These are phyloP conservation scores for Agrotis ipsilon DNA, from an alignment of 2,888 invertebrate species.

Conservation along the genomic window DNA sequence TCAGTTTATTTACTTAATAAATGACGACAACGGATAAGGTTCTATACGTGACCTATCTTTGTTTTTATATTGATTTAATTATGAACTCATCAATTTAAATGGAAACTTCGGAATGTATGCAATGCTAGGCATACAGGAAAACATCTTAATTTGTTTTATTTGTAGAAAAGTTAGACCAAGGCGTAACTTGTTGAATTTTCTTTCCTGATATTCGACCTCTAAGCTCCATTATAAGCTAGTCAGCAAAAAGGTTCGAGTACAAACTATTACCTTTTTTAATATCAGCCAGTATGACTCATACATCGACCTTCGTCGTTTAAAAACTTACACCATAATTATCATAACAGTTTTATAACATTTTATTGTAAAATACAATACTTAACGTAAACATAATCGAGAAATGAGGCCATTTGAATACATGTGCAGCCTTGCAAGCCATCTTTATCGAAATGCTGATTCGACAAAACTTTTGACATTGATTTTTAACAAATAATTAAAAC, in stretches of 20 bases:
- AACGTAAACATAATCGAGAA: slow-evolving; percentile 67
- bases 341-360: slow-evolving; percentile 35
- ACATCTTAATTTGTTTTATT: background rate
- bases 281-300: slow-evolving; percentile 16
- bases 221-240: background rate
- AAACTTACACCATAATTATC: slow-evolving; percentile 40
- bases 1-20: slow-evolving; percentile 8
- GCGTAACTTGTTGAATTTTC: background rate
- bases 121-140: slow-evolving; percentile 12
- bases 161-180: background rate
- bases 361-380: slow-evolving; percentile 57
- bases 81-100: slow-evolving; percentile 28
- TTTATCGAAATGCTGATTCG: slow-evolving; percentile 66
- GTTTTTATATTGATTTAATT: slow-evolving; percentile 14
- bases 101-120: slow-evolving; percentile 17
- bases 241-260: slow-evolving; percentile 4
- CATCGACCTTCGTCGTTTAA: slow-evolving; percentile 20
- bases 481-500: slow-evolving; percentile 74
- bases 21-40: slow-evolving; percentile 7
- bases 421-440: slow-evolving; percentile 55
- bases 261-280: background rate
- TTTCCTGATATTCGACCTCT: background rate
- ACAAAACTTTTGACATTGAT: slow-evolving; percentile 78
- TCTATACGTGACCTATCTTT: slow-evolving; percentile 46
- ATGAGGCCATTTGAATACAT: slow-evolving; percentile 69